A percentile compares a stretch with the other conserved stretches of the same genome.
These are phyloP conservation scores for Anarhynchus alexandrinus DNA, from an alignment of 2,113 vertebrate genomes.

Conservation along the genomic window DNA sequence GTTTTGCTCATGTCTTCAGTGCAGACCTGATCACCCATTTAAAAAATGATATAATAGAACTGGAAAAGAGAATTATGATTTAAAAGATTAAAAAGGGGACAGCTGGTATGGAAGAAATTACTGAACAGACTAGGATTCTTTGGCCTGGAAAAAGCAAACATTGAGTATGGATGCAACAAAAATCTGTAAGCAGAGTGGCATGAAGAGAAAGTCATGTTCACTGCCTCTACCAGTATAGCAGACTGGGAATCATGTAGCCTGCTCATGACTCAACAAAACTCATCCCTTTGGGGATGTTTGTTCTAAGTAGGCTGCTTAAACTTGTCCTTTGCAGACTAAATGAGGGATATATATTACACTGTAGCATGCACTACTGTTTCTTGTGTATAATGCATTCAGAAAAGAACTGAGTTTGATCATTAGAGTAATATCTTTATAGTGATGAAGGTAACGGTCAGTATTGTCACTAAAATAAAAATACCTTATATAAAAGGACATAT, in stretches of 20 bases:
- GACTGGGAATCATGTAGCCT: accelerated
- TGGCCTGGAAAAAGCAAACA: background rate
- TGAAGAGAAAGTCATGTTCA: background rate
- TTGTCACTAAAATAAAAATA: background rate
- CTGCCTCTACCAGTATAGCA: background rate
- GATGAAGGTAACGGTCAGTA: background rate
- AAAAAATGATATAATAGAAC: background rate
- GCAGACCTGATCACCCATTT: background rate
- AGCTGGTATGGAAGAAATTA: background rate
- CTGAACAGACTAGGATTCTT: background rate
- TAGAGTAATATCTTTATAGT: background rate
- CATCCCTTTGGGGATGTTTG: background rate
- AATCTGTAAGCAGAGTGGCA: background rate
- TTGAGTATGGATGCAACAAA: background rate
- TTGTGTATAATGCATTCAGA: background rate
- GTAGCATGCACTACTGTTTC: background rate
- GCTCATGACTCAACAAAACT: background rate
- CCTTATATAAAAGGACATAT: background rate
- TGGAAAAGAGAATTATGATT: background rate
- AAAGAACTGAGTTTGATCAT: background rate
- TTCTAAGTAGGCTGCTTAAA: background rate
- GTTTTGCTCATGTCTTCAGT: background rate
- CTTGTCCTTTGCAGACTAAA: background rate
- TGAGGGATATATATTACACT: background rate
- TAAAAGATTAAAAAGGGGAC: background rate